Evolutionary conservation across 2,113 vertebrate species (phyloP).

Genomic region (Semicossyphus pulcher): DNA sequence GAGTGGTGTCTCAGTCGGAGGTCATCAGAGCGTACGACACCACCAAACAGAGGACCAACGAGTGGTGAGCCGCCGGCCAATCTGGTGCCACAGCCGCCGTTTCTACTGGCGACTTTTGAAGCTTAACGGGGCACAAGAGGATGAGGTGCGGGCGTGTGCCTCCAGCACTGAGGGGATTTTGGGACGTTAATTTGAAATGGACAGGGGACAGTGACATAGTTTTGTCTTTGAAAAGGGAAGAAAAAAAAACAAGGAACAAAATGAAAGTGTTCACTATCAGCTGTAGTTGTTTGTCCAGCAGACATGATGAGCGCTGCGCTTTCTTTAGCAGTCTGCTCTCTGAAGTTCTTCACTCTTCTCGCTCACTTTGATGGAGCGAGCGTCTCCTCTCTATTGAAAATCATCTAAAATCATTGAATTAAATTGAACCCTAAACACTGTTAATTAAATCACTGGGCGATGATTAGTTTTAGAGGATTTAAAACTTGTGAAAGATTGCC

Average conservation of each 20-base stretch:
- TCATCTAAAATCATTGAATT: constrained; percentile 6
- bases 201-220: constrained; percentile 38
- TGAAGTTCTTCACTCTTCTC: constrained; percentile 81
- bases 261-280: constrained; percentile 68
- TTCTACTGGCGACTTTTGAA: constrained; percentile 59
- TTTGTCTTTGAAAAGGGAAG: constrained; percentile 36
- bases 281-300: constrained; percentile 81
- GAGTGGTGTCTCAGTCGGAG: constrained; percentile 98
- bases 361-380: constrained; percentile 79
- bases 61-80: constrained; percentile 87
- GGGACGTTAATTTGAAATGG: constrained; percentile 32
- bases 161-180: constrained; percentile 43
- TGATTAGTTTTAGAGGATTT: constrained; percentile 20
- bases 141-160: constrained; percentile 47
- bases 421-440: constrained; percentile 48
- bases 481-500: constrained; percentile 68
- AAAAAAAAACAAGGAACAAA: constrained; percentile 56
- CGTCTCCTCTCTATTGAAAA: constrained; percentile 51
- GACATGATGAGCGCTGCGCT: constrained; percentile 89
- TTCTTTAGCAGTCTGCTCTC: constrained; percentile 82
- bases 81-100: constrained; percentile 47
- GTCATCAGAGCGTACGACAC: constrained; percentile 98
- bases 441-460: constrained; percentile 41
- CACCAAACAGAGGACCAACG: constrained; percentile 94
- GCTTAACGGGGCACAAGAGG: constrained; percentile 31